Evolutionary conservation across 2,113 vertebrate genomes (phyloP).

Genomic region (Pseudopipra pipra): DNA sequence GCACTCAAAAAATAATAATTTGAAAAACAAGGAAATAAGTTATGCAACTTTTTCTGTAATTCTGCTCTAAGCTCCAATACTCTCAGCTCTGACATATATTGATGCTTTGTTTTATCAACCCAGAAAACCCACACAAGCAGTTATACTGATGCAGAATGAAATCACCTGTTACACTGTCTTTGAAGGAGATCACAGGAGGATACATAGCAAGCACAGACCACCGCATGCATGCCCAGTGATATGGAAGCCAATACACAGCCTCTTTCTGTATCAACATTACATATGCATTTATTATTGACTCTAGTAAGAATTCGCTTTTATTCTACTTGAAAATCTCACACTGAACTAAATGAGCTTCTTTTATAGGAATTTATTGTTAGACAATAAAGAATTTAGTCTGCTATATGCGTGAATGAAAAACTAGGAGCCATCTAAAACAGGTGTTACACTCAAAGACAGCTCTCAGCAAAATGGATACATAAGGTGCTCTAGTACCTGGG

Average conservation of each 20-base stretch:
- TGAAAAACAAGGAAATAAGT: background rate
- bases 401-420: background rate
- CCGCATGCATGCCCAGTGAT: background rate
- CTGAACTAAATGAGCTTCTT: background rate
- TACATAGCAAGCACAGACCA: background rate
- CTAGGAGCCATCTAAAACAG: background rate
- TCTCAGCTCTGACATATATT: background rate
- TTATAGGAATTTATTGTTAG: background rate
- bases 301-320: background rate
- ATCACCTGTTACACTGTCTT: background rate
- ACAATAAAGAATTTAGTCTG: background rate
- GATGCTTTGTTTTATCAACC: background rate
- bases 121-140: background rate
- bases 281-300: background rate
- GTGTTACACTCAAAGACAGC: accelerated
- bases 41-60: background rate
- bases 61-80: background rate
- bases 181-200: background rate
- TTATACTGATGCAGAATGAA: background rate
- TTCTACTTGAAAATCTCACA: background rate
- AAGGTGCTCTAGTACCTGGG: too few species aligned
- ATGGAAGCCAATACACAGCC: background rate
- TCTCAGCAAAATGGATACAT: background rate
- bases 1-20: background rate
- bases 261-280: background rate